A percentile compares a stretch with the other conserved stretches of the same genome.
These are phyloP conservation scores for Gerris buenoi DNA, from an alignment of 1,140 invertebrate genomes.

Conservation along the genomic window DNA sequence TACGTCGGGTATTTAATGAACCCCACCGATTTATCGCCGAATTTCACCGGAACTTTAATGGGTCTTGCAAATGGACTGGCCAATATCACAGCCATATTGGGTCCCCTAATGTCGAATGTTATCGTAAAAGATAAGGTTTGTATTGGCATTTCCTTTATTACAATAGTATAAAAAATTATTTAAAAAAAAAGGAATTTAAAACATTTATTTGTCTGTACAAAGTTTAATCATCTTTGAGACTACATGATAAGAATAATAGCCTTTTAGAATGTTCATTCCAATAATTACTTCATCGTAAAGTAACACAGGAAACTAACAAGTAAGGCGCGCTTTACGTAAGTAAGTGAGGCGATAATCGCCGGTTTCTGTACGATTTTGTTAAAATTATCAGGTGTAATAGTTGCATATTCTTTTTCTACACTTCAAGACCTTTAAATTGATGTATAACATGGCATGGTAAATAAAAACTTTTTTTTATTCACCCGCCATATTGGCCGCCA, in stretches of 20 bases:
- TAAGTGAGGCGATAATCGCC: no score
- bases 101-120: constrained; percentile 43
- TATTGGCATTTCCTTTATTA: constrained; percentile 11
- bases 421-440: no score
- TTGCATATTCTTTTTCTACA: no score
- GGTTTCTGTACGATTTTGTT: no score
- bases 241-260: neutral
- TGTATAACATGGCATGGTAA: no score
- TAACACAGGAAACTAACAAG: neutral
- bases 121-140: constrained; percentile 45
- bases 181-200: neutral
- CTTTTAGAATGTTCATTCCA: neutral
- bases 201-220: neutral
- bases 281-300: neutral
- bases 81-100: constrained; percentile 49
- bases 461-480: no score
- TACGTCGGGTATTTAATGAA: constrained; percentile 45
- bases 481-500: no score
- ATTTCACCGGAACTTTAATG: constrained; percentile 58
- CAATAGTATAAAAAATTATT: no score
- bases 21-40: constrained; percentile 58
- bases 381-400: no score
- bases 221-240: neutral
- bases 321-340: no score
- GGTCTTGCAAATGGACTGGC: constrained; percentile 49